phyloP scores from a whole-genome alignment of 2,113 vertebrate species.

The Tursiops truncatus region DNA sequence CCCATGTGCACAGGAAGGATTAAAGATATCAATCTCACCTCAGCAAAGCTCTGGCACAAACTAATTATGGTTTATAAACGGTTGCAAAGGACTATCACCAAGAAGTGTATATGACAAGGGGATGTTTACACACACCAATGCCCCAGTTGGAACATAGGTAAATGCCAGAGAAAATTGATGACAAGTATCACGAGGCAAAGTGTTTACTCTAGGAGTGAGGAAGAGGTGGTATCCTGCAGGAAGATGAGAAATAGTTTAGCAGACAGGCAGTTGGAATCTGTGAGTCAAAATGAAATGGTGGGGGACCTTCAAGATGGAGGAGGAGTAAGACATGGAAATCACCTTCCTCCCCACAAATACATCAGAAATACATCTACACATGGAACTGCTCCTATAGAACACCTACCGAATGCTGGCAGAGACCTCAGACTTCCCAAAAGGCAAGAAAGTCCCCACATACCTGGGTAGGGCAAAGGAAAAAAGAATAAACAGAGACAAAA shows the following conservation, averaged over 20 bases:
- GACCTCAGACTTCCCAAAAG: too few relatives aligned
- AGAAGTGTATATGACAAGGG: background rate
- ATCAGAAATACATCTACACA: too few relatives aligned
- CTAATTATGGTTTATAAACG: constrained; percentile 40
- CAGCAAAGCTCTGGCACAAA: constrained; percentile 38
- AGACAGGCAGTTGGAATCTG: background rate
- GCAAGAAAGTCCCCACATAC: too few relatives aligned
- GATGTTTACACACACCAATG: constrained; percentile 31
- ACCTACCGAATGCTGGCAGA: too few relatives aligned
- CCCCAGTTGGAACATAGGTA: constrained; percentile 20
- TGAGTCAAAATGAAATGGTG: background rate
- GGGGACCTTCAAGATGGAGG: too few relatives aligned
- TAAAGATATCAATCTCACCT: constrained; percentile 20
- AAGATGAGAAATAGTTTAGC: background rate
- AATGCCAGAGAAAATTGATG: constrained; percentile 62
- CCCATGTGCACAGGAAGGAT: background rate
- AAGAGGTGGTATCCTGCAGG: background rate
- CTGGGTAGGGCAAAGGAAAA: too few relatives aligned
- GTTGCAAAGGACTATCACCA: background rate
- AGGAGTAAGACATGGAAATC: too few relatives aligned
- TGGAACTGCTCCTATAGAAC: too few relatives aligned
- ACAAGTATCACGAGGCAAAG: constrained; percentile 17
- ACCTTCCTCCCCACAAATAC: too few relatives aligned
- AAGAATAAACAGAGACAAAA: too few relatives aligned
- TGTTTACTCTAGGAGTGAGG: background rate